These are phyloP conservation scores for Erythrolamprus reginae DNA, from an alignment of 2,113 vertebrate genomes.

Conservation along the genomic window DNA sequence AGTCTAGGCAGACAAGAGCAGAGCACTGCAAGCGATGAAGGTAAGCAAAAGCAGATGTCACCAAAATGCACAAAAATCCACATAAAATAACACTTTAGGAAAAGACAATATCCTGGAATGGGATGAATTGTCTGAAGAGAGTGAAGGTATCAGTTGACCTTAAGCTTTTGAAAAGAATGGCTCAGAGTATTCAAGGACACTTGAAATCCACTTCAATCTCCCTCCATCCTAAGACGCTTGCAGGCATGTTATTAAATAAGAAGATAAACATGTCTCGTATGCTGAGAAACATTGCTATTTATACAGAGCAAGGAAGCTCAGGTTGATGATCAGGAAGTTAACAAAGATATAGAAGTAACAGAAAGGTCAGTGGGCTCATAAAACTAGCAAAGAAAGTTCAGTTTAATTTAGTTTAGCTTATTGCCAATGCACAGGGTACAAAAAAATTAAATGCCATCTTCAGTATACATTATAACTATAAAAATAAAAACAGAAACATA, in stretches of 20 bases:
- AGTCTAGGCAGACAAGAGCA: background rate
- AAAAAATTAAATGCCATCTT: too few relatives aligned
- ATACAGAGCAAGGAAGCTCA: background rate
- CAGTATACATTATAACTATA: too few relatives aligned
- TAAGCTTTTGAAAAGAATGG: background rate
- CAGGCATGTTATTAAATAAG: background rate
- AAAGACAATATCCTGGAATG: background rate
- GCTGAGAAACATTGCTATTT: constrained; percentile 27
- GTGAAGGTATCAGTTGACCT: background rate
- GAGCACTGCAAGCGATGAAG: background rate
- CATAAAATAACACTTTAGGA: background rate
- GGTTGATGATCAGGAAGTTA: background rate
- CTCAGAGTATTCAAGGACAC: background rate
- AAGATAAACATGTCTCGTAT: constrained; percentile 1
- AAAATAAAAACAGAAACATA: too few relatives aligned
- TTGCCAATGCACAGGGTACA: too few relatives aligned
- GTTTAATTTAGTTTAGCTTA: too few relatives aligned
- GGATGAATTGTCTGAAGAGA: background rate
- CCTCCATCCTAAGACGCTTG: background rate
- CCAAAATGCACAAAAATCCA: background rate
- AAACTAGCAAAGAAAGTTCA: constrained; percentile 13
- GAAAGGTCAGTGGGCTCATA: constrained; percentile 2
- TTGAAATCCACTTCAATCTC: background rate
- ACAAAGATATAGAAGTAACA: constrained; percentile 11
- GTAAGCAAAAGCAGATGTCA: background rate